Conservation (phyloP, 92 coral and sea anemone genomes). For the Virgularia gustaviana region DNA sequence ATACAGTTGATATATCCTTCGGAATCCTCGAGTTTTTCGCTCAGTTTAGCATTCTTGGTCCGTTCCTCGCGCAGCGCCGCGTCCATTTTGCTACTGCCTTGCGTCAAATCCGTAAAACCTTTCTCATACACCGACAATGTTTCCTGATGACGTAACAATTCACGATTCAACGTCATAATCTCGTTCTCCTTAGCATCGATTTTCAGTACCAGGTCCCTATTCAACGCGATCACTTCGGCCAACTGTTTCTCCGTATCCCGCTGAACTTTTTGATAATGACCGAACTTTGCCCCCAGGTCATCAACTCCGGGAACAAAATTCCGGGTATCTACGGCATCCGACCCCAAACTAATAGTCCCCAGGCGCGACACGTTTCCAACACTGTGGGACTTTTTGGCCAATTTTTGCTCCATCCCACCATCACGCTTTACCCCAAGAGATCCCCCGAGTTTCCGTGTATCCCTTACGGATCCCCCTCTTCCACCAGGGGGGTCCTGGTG, state of each 20-base stretch:
- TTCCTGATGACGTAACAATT: constrained; percentile 24
- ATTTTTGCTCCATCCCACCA: background rate
- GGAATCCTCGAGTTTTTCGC: constrained; percentile 25
- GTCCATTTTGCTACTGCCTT: constrained; percentile 9
- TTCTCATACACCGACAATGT: constrained; percentile 27
- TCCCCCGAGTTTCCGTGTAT: background rate
- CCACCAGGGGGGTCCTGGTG: background rate
- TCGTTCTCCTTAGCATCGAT: constrained; percentile 23
- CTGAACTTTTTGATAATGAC: constrained; percentile 12
- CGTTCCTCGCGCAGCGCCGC: constrained; percentile 12
- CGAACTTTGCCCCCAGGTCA: constrained; percentile 16
- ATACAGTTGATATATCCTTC: constrained; percentile 27
- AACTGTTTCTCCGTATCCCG: constrained; percentile 21
- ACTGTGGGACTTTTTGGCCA: background rate
- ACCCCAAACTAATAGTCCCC: background rate
- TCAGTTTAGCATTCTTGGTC: background rate
- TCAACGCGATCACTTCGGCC: constrained; percentile 1
- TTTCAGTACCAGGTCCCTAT: constrained; percentile 22
- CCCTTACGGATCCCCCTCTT: background rate
- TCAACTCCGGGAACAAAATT: background rate
- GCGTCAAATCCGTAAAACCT: constrained; percentile 17
- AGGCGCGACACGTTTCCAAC: background rate
- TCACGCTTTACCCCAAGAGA: no score
- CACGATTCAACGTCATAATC: constrained; percentile 23
- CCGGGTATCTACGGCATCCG: background rate